Base-by-base conservation (phyloP, 2,888 invertebrate species). In the Elegia similella region DNA sequence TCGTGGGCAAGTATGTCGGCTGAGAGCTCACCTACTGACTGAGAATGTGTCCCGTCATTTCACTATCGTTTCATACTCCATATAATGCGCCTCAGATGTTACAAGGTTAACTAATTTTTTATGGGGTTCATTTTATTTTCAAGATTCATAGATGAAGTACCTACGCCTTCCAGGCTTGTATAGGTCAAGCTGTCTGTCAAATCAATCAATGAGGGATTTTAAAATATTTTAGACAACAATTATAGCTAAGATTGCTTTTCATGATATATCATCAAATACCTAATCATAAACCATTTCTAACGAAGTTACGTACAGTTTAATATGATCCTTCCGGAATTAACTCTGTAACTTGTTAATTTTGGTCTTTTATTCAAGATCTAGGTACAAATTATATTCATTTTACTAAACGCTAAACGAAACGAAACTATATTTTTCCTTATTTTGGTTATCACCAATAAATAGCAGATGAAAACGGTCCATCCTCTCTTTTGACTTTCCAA, bases 1-100 rank as follows among this genome's bases (percentile, higher is more conserved):
- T 78, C 73, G 64, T 80, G 75, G 75, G 70, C 83, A 86, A 86
- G 86, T 86, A 80, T 86, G 88, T 75, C 86, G 80, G 72, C 73
- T 72, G 77, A 73, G 66, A 67, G 65, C 56, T 43, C 64, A 84
- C 84, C 84, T 76, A 81, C 81, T 85, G 84, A 81, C 80, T 78
- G 73, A 68, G 68, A 73, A 70, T 73, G 70, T 69, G 68, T 66
- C 69, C 67, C 70, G 75, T 79, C 80, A 78, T 82, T 85, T 86
- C 81, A 85, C 85, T 84, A 84, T 83, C 82, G 65, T 76, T 76
- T n/a, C 70, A 13, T 30, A 57, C 42, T 46, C 44, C 10, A 34
- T 50, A 30, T 29, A 29, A 32, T 56, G 17, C 38, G 44, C 17
- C 8, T 10, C 12, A 32, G 32, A 16, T 16, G 1, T n/a, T 7